phyloP scores from a whole-genome alignment of 2,888 invertebrate genomes.

The Caenorhabditis becei region DNA sequence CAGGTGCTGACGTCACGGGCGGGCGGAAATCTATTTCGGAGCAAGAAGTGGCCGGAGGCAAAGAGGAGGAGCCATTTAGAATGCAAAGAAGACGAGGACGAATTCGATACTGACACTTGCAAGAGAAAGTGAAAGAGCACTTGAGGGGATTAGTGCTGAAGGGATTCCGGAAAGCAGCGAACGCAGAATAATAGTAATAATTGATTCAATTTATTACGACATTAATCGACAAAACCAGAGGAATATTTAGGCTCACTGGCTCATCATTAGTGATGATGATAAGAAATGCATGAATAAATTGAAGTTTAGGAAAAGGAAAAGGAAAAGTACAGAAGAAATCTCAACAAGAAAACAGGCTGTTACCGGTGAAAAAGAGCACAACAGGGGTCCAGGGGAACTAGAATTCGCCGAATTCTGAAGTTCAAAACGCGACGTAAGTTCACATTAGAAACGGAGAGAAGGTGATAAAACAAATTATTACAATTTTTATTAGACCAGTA shows the following conservation, averaged over 20 bases:
- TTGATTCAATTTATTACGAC: constrained; percentile 56
- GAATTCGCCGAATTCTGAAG: not conserved
- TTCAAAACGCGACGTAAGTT: constrained; percentile 10
- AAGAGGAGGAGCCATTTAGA: constrained; percentile 31
- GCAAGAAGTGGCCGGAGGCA: constrained; percentile 17
- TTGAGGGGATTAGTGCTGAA: not conserved
- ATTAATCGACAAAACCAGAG: constrained; percentile 45
- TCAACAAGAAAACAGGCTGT: constrained; percentile 18
- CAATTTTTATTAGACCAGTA: constrained; percentile 55
- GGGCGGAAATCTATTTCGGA: constrained; percentile 53
- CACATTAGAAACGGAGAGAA: constrained; percentile 6
- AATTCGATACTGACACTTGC: constrained; percentile 35
- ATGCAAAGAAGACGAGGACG: constrained; percentile 34
- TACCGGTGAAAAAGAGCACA: constrained; percentile 52
- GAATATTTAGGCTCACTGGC: constrained; percentile 9
- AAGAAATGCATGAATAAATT: constrained; percentile 38
- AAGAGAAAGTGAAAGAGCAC: constrained; percentile 13
- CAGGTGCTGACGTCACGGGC: constrained; percentile 31
- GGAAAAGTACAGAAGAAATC: constrained; percentile 33
- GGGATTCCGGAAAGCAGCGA: constrained; percentile 1
- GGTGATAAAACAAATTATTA: constrained; percentile 47
- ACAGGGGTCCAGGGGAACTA: not conserved
- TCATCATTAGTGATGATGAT: constrained; percentile 34
- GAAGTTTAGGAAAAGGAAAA: constrained; percentile 4
- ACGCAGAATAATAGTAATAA: constrained; percentile 19